phyloP scores from a whole-genome alignment of 2,113 vertebrate species.

The Theristicus caerulescens region DNA sequence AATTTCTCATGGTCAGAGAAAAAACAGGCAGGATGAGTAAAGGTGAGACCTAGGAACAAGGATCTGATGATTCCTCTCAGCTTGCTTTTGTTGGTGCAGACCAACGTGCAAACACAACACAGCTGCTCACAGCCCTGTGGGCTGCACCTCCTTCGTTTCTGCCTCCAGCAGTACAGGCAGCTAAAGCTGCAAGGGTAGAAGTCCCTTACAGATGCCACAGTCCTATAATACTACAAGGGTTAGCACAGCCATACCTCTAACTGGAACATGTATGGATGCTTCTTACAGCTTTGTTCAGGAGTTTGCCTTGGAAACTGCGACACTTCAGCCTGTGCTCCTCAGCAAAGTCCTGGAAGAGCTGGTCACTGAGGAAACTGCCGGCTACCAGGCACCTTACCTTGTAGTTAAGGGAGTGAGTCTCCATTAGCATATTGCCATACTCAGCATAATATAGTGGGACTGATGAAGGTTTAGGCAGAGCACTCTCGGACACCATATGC shows the following conservation, averaged over 20 bases:
- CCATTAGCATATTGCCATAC: neutral
- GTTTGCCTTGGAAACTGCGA: neutral
- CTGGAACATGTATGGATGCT: neutral
- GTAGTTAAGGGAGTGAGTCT: neutral
- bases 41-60: neutral
- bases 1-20: neutral
- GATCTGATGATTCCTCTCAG: neutral
- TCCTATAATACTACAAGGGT: neutral
- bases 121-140: neutral
- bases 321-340: neutral
- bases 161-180: neutral
- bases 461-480: neutral
- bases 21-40: neutral
- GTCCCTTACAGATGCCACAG: neutral
- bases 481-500: accelerated
- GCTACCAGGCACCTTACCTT: neutral
- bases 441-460: neutral
- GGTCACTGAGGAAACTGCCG: neutral
- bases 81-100: neutral
- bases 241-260: neutral
- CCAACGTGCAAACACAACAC: neutral
- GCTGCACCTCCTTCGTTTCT: neutral
- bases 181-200: neutral
- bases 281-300: neutral
- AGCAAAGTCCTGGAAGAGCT: neutral